These are phyloP conservation scores for Pseudotriccus pelzelni DNA, from an alignment of 2,797 vertebrate species.

Conservation along the genomic window DNA sequence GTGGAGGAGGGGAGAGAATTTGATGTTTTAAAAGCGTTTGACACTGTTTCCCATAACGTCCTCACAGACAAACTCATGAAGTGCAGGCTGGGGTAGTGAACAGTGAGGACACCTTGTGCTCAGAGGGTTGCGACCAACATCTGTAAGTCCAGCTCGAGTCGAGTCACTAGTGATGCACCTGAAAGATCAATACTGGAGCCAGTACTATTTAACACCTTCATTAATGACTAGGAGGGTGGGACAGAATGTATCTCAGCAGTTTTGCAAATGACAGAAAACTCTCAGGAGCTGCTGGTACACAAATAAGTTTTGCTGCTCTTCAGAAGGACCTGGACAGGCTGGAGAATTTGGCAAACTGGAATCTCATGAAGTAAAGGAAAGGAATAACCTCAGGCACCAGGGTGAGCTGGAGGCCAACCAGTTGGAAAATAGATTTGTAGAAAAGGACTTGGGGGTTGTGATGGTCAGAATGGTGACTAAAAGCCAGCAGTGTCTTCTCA, in stretches of 20 bases:
- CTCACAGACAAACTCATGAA: background rate
- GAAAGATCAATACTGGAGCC: background rate
- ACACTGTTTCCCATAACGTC: background rate
- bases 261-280: background rate
- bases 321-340: background rate
- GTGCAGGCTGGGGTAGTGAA: background rate
- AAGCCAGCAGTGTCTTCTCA: background rate
- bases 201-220: background rate
- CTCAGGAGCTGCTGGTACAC: accelerated
- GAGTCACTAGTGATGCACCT: background rate
- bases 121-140: background rate
- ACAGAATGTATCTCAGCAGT: background rate
- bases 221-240: background rate
- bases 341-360: background rate
- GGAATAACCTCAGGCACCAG: background rate
- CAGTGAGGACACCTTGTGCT: background rate
- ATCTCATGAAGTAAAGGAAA: background rate
- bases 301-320: background rate
- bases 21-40: background rate
- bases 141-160: background rate
- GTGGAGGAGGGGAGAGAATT: background rate
- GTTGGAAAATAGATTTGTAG: background rate
- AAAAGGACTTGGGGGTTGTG: background rate
- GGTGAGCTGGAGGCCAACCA: background rate
- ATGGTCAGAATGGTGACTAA: background rate